Percentiles rank a stretch among this genome's conserved stretches.
phyloP scores from a whole-genome alignment of 2,113 vertebrate species.

The Solenodon paradoxus region DNA sequence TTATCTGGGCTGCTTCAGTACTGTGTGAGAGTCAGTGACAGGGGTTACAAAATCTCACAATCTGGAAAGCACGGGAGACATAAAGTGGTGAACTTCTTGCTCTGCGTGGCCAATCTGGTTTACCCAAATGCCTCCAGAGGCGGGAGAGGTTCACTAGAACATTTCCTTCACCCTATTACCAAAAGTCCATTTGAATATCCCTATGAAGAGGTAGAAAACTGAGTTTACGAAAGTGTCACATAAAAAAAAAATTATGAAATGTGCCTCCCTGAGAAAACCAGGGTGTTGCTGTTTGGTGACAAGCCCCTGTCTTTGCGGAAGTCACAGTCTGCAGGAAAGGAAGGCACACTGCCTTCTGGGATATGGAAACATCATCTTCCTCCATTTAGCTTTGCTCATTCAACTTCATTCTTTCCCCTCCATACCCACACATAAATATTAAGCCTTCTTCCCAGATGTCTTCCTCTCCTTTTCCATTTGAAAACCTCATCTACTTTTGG shows the following conservation, averaged over 20 bases:
- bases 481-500: conserved; percentile 38
- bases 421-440: neutral
- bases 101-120: conserved; percentile 6
- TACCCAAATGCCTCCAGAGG: neutral
- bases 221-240: neutral
- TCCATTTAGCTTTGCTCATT: conserved; percentile 45
- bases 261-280: conserved; percentile 72
- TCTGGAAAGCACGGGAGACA: neutral
- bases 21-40: neutral
- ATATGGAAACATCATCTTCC: neutral
- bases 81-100: neutral
- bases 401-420: conserved; percentile 32
- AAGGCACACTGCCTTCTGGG: conserved; percentile 23
- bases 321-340: conserved; percentile 40
- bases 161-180: neutral
- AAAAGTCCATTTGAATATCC: conserved; percentile 46
- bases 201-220: conserved; percentile 69
- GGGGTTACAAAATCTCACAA: neutral
- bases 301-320: conserved; percentile 61
- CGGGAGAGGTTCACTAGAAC: neutral
- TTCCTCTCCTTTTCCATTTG: neutral
- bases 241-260: conserved; percentile 74
- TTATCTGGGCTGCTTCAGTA: neutral
- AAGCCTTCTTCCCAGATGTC: conserved; percentile 23
- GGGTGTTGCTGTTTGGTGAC: conserved; percentile 54